Evolutionary conservation across 2,888 invertebrate species (phyloP).

Genomic region (Unio delphinus): DNA sequence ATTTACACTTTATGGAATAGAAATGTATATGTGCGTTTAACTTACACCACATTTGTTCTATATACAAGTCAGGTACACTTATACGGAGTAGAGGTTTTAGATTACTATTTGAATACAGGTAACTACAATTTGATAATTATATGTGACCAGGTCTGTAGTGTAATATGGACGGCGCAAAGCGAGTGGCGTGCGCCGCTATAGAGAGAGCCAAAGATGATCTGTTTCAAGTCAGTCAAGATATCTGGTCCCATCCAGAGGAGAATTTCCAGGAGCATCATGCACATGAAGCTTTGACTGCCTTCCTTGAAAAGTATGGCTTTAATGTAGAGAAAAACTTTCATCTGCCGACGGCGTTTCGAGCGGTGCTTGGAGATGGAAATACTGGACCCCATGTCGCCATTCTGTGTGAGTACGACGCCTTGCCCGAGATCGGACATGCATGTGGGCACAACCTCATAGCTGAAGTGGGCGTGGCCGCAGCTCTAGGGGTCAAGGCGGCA

Average conservation of each 20-base stretch:
- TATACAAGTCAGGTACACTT: no score
- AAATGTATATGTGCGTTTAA: no score
- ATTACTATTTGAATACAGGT: no score
- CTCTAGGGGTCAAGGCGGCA: slow-evolving; percentile 59
- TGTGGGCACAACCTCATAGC: slow-evolving; percentile 70
- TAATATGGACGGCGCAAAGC: slow-evolving; percentile 14
- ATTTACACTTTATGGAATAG: no score
- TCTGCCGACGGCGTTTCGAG: slow-evolving; percentile 51
- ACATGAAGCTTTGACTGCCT: slow-evolving; percentile 49
- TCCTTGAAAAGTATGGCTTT: slow-evolving; percentile 60
- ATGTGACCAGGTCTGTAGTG: not conserved
- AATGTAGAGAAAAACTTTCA: slow-evolving; percentile 49
- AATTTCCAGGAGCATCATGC: slow-evolving; percentile 54
- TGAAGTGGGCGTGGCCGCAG: slow-evolving; percentile 65
- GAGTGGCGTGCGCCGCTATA: slow-evolving; percentile 23
- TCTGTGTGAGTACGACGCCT: slow-evolving; percentile 70
- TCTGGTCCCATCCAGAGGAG: slow-evolving; percentile 67
- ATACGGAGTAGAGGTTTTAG: no score
- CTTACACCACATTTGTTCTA: no score
- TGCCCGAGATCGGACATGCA: slow-evolving; percentile 69
- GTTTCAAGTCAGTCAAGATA: slow-evolving; percentile 50
- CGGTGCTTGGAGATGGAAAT: slow-evolving; percentile 19
- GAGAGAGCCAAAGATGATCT: slow-evolving; percentile 32
- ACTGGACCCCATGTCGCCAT: no score
- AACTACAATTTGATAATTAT: no score